Percentiles rank a stretch among this genome's conserved stretches.
Conservation (phyloP, 2,797 vertebrate species). For the Pipistrellus nathusii region DNA sequence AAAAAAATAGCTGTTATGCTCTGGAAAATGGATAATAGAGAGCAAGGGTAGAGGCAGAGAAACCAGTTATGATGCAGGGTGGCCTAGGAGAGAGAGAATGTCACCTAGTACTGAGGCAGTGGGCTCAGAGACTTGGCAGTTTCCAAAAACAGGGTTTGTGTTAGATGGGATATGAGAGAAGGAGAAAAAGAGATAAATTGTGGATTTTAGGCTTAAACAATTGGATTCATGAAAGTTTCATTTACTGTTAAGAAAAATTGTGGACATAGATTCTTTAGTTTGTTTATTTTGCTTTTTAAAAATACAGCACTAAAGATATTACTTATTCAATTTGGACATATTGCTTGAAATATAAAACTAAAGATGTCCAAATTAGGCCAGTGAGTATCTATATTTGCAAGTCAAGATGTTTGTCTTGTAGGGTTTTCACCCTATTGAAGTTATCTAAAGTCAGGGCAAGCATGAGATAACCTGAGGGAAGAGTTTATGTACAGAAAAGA, state of each 20-base stretch:
- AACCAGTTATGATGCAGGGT: background rate
- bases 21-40: background rate
- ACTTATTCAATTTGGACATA: background rate
- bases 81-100: no score
- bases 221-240: background rate
- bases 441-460: background rate
- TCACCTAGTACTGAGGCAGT: background rate
- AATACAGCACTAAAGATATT: background rate
- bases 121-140: background rate
- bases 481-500: background rate
- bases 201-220: background rate
- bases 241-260: background rate
- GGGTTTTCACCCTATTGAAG: background rate
- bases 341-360: background rate
- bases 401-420: background rate
- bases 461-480: background rate
- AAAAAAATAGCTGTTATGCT: background rate
- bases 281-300: background rate
- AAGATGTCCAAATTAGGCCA: background rate
- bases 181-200: background rate
- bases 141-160: background rate
- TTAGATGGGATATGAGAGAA: background rate
- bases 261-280: accelerated
- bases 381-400: background rate
- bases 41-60: background rate